Base-by-base conservation (phyloP, 2,113 vertebrate genomes). In the Scartelaos histophorus region DNA sequence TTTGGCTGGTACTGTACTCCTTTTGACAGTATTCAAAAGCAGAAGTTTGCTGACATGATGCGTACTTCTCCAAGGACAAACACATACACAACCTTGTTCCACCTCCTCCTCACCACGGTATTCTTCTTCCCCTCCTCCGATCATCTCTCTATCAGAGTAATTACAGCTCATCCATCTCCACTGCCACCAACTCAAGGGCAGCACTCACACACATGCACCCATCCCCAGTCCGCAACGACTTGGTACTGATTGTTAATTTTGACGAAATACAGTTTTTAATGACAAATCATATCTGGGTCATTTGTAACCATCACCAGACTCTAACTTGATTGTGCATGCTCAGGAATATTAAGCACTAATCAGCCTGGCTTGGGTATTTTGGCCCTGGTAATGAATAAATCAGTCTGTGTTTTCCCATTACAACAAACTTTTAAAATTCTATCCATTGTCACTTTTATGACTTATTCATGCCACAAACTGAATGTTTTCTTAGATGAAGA, bases 151-250 rank as follows among this genome's bases (percentile, higher is more conserved):
- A 85, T 88, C 85, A 69, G 78, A 74, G 85, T 90, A 89, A 90
- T 90, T 89, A 88, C 87, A 81, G 64, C 80, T 85, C 90, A 90
- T 90, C 88, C 82, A 87, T 91, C 86, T 88, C 65, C 19, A 71
- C 86, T 87, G 87, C 75, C 90, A 87, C 61, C 53, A 68, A 76
- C 74, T 81, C 90, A 90, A 91, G 90, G 88, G 83, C 90, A 67
- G 65, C 64, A 60, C 71, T 70, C 72, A 61, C 71, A 61, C 71
- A 60, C 62, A 72, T 35, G 45, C 46, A 67, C 71, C 58, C 71
- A 62, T 13, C 46, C 24, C 0, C 64, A 0, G 51, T 62, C 58
- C 51, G 46, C 22, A 34, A 54, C 66, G 76, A 56, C 76, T 80
- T 69, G 78, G 80, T 83, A 69, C 82, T 68, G 75, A 73, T 70